Conservation (phyloP, 2,888 invertebrate genomes). For the Euclidia mi region DNA sequence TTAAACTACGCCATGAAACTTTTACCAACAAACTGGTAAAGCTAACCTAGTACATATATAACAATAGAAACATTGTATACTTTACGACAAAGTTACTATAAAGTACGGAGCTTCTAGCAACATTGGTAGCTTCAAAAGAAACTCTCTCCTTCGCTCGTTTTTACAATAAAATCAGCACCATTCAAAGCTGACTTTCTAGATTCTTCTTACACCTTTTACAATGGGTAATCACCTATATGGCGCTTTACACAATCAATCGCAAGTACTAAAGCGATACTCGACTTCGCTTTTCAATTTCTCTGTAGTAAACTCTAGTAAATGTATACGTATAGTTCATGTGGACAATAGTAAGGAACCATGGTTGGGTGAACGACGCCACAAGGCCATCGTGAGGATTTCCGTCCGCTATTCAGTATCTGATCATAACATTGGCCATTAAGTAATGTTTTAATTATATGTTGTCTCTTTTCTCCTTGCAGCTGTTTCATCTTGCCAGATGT, state of each 20-base stretch:
- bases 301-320: constrained; percentile 27
- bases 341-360: constrained; percentile 52
- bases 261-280: constrained; percentile 2
- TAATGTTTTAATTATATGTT: constrained; percentile 44
- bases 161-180: neutral
- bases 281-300: constrained; percentile 27
- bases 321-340: constrained; percentile 24
- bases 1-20: no score
- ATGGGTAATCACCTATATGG: constrained; percentile 9
- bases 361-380: constrained; percentile 41
- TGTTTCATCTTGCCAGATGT: constrained; percentile 1
- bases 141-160: constrained; percentile 5
- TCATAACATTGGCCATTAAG: constrained; percentile 40
- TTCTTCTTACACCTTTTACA: constrained; percentile 10
- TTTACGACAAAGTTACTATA: no score
- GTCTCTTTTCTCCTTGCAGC: constrained; percentile 7
- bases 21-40: no score
- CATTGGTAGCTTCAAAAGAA: neutral
- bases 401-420: constrained; percentile 48
- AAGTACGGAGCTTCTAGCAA: no score
- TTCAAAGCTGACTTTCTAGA: constrained; percentile 8
- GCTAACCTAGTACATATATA: no score
- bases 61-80: no score
- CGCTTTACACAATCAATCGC: constrained; percentile 9
- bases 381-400: constrained; percentile 53